phyloP scores from a whole-genome alignment of 2,888 invertebrate genomes.

The Leucophora obtusa region DNA sequence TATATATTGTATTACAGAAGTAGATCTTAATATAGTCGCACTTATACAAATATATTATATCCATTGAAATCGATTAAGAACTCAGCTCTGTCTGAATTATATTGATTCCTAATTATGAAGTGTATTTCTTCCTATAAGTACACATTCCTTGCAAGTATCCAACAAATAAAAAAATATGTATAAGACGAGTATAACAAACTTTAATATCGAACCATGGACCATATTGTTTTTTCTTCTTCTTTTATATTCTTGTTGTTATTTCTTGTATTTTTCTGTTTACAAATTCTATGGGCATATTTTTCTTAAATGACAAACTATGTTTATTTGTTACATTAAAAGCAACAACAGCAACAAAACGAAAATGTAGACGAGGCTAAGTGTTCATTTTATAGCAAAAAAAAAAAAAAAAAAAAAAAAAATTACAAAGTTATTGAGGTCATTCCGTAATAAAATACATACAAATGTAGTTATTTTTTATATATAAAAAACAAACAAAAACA shows the following conservation, averaged over 20 bases:
- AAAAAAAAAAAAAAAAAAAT: background rate
- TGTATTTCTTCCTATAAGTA: background rate
- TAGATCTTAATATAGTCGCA: too few relatives aligned
- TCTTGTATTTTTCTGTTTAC: conserved; percentile 30
- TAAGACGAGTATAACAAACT: conserved; percentile 20
- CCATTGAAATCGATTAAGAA: too few relatives aligned
- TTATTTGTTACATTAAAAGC: conserved; percentile 25
- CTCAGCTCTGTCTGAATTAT: too few relatives aligned
- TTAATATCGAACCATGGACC: conserved; percentile 25
- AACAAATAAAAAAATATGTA: background rate
- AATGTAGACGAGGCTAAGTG: conserved; percentile 26
- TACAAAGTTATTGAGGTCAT: conserved; percentile 50
- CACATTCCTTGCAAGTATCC: background rate
- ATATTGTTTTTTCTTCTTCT: conserved; percentile 10
- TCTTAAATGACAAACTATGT: conserved; percentile 46
- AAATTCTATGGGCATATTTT: conserved; percentile 55
- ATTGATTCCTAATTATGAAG: too few relatives aligned
- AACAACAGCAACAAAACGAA: background rate
- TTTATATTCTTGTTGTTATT: conserved; percentile 1
- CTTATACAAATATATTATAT: too few relatives aligned
- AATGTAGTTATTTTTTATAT: conserved; percentile 21
- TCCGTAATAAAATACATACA: conserved; percentile 40
- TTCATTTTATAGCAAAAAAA: conserved; percentile 18
- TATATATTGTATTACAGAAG: too few relatives aligned
- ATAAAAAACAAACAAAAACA: background rate